Evolutionary conservation across 2,888 invertebrate species (phyloP), one percentile per base, ranked within the genome.

Genomic region (Diarsia mendica): DNA sequence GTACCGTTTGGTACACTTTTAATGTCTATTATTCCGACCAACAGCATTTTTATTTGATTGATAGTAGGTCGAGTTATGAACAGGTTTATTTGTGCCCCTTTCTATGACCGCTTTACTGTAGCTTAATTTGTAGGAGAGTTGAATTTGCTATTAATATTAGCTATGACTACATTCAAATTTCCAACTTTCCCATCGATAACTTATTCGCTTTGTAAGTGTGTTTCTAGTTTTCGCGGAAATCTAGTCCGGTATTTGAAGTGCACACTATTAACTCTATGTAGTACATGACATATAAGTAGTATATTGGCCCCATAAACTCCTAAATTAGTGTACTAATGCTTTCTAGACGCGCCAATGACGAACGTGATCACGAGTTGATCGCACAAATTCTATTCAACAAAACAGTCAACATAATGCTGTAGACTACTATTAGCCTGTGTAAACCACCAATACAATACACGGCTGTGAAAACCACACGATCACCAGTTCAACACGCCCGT

Each of bases 1-100:
- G 74, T 67, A 82, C 75, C 49, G 76, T 75, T 74, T 66, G 77
- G 60, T 71, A 71, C 61, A 61, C 72, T 58, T 72, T 55, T 65
- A 58, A 82, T 79, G 73, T 46, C 51, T 70, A 18, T 70, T 58
- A 76, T 68, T 69, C 58, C 51, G 74, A 64, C 71, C 72, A 60
- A 73, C 74, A 69, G 69, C 9, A 60, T 69, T 72, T 71, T 73
- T 71, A 74, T 72, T 74, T 66, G 65, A 55, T 60, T 53, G 60
- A 68, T 79, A 66, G 72, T 77, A 65, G 13, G 66, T 70, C 28
- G 49, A 60, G 60, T 68, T 65, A n/a, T 53, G 67, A 73, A 73
- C 67, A 68, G 64, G 51, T 77, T 70, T 67, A 20, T 55, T 61
- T 58, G 70, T 70, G 65, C 77, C 53, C 44, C 48, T 81, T 84